Conservation (phyloP, 64 coral and sea anemone species). For the Montipora sp. region DNA sequence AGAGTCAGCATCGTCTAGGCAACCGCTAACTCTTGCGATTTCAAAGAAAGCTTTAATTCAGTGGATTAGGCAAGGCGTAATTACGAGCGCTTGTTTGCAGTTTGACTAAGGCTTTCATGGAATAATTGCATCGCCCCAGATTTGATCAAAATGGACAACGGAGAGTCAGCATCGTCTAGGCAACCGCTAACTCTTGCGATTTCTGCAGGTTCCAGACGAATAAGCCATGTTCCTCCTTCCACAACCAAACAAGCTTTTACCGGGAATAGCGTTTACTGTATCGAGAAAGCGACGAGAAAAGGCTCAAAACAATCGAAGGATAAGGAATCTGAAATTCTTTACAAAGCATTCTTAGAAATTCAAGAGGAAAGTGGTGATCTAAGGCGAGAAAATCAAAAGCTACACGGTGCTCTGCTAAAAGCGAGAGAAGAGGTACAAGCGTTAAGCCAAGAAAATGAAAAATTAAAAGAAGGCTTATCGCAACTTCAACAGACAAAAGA, state of each 20-base stretch:
- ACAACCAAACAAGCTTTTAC: neutral
- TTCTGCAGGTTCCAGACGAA: neutral
- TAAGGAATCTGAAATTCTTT: constrained; percentile 35
- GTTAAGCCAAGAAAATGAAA: constrained; percentile 58
- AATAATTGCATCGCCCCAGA: no score
- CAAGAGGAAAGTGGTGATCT: constrained; percentile 49
- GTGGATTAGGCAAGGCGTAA: neutral
- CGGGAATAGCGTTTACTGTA: constrained; percentile 10
- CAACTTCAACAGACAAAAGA: constrained; percentile 50
- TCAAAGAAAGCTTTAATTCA: constrained; percentile 8
- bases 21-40: neutral
- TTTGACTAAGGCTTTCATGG: neutral
- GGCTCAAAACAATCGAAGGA: constrained; percentile 21
- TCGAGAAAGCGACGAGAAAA: constrained; percentile 22
- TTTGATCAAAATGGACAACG: constrained; percentile 8
- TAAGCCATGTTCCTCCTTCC: neutral
- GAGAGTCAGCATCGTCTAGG: neutral
- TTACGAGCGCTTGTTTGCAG: constrained; percentile 5
- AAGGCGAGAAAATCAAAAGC: constrained; percentile 36
- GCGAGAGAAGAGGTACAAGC: constrained; percentile 18
- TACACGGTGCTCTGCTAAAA: constrained; percentile 35
- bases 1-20: neutral
- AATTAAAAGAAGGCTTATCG: constrained; percentile 56
- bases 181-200: neutral
- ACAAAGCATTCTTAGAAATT: constrained; percentile 43